Evolutionary conservation across 2,113 vertebrate genomes (phyloP).

Genomic region (Limnothrissa miodon): DNA sequence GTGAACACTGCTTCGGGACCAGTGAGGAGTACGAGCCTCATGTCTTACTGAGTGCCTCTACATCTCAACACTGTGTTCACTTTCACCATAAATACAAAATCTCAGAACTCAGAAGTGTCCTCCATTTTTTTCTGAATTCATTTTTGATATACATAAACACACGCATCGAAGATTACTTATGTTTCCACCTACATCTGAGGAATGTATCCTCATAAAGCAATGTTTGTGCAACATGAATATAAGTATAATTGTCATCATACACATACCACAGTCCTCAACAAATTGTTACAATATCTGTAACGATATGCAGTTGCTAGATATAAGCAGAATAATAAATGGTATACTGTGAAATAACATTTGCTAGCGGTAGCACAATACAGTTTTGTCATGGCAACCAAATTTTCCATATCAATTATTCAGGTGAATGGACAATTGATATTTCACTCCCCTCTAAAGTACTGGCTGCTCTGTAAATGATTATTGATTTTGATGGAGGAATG

Average conservation of each 20-base stretch:
- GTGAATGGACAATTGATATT: constrained; percentile 6
- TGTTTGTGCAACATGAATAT: not conserved
- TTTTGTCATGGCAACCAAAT: constrained; percentile 10
- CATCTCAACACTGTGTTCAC: not conserved
- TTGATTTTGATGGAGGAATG: constrained; percentile 4
- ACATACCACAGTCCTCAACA: not conserved
- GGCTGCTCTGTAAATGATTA: not conserved
- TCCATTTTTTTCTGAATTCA: not conserved
- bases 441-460: not conserved
- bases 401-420: constrained; percentile 16
- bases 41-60: not conserved
- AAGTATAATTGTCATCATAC: not conserved
- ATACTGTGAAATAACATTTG: not conserved
- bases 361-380: not conserved
- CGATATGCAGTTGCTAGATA: not conserved
- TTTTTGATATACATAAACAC: not conserved
- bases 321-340: not conserved
- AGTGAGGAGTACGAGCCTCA: not conserved
- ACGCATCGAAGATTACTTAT: not conserved
- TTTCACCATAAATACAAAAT: not conserved
- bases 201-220: not conserved
- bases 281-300: not conserved
- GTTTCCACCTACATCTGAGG: not conserved
- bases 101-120: too few relatives aligned
- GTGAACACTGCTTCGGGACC: not conserved